Conservation (phyloP, 2,113 vertebrate genomes). For the Okapia johnstoni region DNA sequence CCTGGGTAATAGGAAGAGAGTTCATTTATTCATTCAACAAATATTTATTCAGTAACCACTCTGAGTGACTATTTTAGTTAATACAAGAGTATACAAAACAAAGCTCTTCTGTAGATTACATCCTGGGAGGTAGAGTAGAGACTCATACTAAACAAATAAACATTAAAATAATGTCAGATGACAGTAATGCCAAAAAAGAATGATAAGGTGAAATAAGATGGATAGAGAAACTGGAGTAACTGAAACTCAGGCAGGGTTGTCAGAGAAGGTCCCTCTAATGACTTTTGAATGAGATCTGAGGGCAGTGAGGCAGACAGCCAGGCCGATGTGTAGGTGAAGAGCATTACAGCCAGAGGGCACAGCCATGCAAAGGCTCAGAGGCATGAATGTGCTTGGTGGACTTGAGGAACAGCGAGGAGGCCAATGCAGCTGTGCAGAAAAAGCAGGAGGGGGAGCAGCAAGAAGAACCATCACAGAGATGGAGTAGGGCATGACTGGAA, state of each 20-base stretch:
- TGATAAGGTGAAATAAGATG: background rate
- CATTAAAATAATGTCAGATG: background rate
- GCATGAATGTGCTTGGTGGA: background rate
- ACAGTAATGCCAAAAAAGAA: background rate
- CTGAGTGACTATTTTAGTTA: background rate
- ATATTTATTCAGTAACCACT: background rate
- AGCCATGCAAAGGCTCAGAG: background rate
- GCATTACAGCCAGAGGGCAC: background rate
- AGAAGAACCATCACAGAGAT: background rate
- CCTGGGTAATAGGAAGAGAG: background rate
- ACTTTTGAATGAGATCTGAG: background rate
- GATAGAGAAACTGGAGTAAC: background rate
- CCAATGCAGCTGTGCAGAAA: background rate
- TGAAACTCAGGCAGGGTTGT: background rate
- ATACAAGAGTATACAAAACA: background rate
- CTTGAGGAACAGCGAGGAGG: background rate
- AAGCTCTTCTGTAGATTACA: background rate
- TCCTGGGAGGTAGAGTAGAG: background rate
- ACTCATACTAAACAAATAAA: background rate
- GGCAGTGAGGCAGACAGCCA: background rate
- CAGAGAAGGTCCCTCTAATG: background rate
- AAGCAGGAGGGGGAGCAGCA: background rate
- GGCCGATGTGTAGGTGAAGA: background rate
- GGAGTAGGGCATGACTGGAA: too few species aligned
- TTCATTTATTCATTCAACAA: slow-evolving; percentile 25